phyloP scores from a whole-genome alignment of 2,888 invertebrate genomes.

The Boloria selene region DNA sequence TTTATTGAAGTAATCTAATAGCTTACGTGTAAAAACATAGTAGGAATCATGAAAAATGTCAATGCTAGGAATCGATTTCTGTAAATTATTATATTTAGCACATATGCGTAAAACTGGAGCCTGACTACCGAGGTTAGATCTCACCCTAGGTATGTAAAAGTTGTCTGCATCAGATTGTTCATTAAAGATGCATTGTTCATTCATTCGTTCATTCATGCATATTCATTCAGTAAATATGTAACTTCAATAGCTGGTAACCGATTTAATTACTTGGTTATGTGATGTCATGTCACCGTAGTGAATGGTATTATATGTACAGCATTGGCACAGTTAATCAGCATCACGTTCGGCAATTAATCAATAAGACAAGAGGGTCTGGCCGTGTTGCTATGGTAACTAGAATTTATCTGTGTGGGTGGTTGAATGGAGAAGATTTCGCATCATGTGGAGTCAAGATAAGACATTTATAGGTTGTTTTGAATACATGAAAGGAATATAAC shows the following conservation, averaged over 20 bases:
- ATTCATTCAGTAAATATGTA: background rate
- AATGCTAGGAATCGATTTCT: too few species aligned
- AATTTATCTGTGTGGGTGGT: conserved; percentile 29
- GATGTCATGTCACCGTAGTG: conserved; percentile 10
- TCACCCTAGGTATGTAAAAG: too few species aligned
- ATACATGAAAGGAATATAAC: background rate
- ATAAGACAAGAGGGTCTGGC: conserved; percentile 57
- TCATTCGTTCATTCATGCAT: too few species aligned
- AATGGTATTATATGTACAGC: conserved; percentile 12
- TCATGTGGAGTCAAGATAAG: conserved; percentile 8
- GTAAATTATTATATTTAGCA: too few species aligned
- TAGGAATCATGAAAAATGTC: too few species aligned
- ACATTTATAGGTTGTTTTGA: conserved; percentile 12
- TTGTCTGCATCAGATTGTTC: too few species aligned
- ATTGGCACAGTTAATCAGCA: conserved; percentile 40
- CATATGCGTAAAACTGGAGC: too few species aligned
- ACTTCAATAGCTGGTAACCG: background rate
- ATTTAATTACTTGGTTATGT: conserved; percentile 10
- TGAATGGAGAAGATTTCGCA: background rate
- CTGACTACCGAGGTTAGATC: too few species aligned
- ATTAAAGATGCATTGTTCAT: too few species aligned
- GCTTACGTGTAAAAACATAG: too few species aligned
- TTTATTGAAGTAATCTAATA: too few species aligned
- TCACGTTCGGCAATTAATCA: conserved; percentile 64
- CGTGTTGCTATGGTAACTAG: conserved; percentile 51